A percentile compares a stretch with the other conserved stretches of the same genome.
Evolutionary conservation across 2,797 vertebrate species (phyloP).

Genomic region (Chromis chromis): DNA sequence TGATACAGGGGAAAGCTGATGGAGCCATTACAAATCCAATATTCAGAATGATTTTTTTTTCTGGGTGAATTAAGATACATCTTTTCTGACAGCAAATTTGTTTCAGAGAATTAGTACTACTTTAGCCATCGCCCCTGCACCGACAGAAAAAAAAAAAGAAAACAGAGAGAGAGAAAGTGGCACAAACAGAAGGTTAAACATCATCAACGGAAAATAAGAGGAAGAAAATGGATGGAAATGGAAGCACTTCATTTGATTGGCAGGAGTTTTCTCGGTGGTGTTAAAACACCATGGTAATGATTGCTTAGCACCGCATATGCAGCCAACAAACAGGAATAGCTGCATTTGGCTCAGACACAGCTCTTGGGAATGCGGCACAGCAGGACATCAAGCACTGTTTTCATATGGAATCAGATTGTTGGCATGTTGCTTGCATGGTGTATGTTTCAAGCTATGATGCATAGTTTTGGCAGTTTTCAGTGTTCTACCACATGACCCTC

Average conservation of each 20-base stretch:
- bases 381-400: background rate
- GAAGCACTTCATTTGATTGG: background rate
- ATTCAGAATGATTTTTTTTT: background rate
- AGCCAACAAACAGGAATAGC: background rate
- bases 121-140: background rate
- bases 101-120: slow-evolving; percentile 23
- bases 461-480: slow-evolving; percentile 6
- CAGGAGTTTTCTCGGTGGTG: slow-evolving; percentile 10
- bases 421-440: background rate
- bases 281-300: slow-evolving; percentile 4
- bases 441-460: background rate
- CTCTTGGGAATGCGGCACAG: background rate
- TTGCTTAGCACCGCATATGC: background rate
- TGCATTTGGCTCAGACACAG: background rate
- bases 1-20: slow-evolving; percentile 7
- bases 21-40: slow-evolving; percentile 2
- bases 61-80: background rate
- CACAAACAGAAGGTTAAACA: background rate
- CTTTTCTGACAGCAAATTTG: slow-evolving; percentile 23
- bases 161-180: background rate
- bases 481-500: background rate
- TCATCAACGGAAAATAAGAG: background rate
- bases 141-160: background rate
- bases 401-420: background rate
- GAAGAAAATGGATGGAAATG: background rate